Conservation (phyloP, 2,888 invertebrate species). For the Mechanitis messenoides region DNA sequence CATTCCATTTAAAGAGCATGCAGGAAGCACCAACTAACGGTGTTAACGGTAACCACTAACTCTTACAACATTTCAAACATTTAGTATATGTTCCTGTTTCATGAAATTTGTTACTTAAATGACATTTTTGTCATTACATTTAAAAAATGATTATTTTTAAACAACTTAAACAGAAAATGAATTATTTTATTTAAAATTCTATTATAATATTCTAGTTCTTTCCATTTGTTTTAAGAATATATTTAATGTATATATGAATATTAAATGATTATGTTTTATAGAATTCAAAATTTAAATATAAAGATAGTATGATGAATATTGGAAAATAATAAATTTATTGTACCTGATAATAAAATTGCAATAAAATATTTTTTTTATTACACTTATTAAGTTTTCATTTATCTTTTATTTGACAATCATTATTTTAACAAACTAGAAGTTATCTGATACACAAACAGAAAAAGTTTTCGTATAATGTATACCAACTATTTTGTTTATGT, state of each 20-base stretch:
- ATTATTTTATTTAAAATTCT: neutral
- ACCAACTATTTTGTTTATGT: no score
- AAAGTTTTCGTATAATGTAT: no score
- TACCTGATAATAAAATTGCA: neutral
- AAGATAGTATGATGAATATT: neutral
- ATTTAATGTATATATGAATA: neutral
- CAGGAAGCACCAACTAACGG: slow-evolving; percentile 55
- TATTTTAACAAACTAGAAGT: no score
- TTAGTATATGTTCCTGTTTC: neutral
- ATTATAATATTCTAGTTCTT: no score
- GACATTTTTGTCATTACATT: neutral
- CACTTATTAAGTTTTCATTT: no score
- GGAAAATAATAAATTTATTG: neutral
- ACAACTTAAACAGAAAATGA: slow-evolving; percentile 4
- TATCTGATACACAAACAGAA: no score
- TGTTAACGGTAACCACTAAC: slow-evolving; percentile 57
- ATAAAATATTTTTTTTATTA: neutral
- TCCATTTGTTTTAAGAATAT: neutral
- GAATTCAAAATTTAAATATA: slow-evolving; percentile 1
- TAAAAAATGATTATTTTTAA: neutral
- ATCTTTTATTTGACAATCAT: no score
- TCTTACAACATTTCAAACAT: neutral
- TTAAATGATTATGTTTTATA: neutral
- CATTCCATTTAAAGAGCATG: slow-evolving; percentile 76
- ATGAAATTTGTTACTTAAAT: slow-evolving; percentile 1